phyloP scores from a whole-genome alignment of 64 coral and sea anemone species.

The Stichodactyla helianthus region DNA sequence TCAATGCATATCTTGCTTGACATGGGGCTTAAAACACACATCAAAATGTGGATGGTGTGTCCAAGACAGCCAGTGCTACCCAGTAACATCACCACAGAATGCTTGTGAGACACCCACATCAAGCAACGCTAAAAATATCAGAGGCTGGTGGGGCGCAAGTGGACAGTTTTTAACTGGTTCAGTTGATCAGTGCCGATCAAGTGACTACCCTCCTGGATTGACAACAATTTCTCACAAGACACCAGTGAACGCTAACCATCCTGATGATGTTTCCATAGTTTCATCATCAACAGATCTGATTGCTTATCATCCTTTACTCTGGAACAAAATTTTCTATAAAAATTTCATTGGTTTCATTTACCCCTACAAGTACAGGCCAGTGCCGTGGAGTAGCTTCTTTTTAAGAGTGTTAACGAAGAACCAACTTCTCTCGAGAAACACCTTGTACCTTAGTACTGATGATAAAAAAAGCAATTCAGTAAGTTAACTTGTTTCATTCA shows the following conservation, averaged over 20 bases:
- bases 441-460: background rate
- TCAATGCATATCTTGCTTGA: constrained; percentile 69
- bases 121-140: background rate
- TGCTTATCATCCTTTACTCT: background rate
- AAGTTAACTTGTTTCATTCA: background rate
- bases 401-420: background rate
- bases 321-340: constrained; percentile 6
- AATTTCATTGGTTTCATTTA: constrained; percentile 40
- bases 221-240: constrained; percentile 30
- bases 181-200: constrained; percentile 52
- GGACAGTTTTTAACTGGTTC: constrained; percentile 49
- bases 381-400: constrained; percentile 18
- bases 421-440: background rate
- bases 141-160: constrained; percentile 80
- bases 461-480: background rate
- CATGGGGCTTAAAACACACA: constrained; percentile 27
- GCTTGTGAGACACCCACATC: constrained; percentile 35
- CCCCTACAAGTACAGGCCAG: constrained; percentile 41
- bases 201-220: constrained; percentile 74
- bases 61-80: constrained; percentile 89
- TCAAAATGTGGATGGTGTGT: constrained; percentile 92
- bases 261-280: constrained; percentile 46
- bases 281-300: background rate
- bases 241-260: constrained; percentile 28
- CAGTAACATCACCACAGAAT: constrained; percentile 30